A percentile compares a stretch with the other conserved stretches of the same genome.
These are phyloP conservation scores for Sceloporus tristichus DNA, from an alignment of 2,113 vertebrate genomes.

Conservation along the genomic window DNA sequence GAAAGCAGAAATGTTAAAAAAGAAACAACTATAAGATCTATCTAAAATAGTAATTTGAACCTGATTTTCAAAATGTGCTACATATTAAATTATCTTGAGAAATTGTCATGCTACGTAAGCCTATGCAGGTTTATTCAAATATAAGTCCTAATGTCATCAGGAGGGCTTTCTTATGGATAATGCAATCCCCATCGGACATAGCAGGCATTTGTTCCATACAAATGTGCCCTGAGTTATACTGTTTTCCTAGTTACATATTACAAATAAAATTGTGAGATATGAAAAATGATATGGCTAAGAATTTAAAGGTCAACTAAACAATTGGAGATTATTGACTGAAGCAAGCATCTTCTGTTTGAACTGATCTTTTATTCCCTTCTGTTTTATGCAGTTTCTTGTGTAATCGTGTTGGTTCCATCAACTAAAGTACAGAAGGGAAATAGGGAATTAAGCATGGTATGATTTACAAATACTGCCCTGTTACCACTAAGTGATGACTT, in stretches of 20 bases:
- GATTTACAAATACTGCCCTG: constrained; percentile 9
- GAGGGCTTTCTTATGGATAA: background rate
- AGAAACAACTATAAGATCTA: background rate
- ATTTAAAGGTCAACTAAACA: background rate
- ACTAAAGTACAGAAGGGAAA: background rate
- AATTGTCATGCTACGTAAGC: background rate
- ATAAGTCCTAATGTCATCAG: background rate
- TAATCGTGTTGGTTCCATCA: background rate
- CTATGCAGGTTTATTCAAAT: background rate
- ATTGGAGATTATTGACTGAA: background rate
- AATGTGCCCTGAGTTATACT: too few species aligned
- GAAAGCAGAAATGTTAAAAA: background rate
- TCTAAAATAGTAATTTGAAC: background rate
- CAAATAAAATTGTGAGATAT: background rate
- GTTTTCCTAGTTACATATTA: background rate
- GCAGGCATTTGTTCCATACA: background rate
- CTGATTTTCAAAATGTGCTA: background rate
- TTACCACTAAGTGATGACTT: constrained; percentile 21
- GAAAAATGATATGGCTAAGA: background rate
- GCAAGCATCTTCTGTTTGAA: background rate
- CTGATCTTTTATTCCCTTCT: background rate
- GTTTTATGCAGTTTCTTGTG: background rate
- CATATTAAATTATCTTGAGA: background rate
- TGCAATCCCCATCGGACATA: background rate
- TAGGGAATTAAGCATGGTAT: background rate